Evolutionary conservation across 2,888 invertebrate species (phyloP).

Genomic region (Melinaea menophilus): DNA sequence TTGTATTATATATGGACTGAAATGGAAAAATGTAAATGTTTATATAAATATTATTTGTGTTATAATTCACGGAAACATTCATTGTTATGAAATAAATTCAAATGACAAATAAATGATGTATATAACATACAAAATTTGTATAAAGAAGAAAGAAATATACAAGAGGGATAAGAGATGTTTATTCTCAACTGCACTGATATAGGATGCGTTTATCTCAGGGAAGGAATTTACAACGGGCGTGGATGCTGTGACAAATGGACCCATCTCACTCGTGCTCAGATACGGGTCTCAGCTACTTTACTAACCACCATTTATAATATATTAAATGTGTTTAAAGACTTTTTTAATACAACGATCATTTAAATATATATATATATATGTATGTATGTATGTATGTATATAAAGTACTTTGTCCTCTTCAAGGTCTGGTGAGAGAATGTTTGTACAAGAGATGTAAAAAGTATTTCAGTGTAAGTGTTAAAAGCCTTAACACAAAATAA

Average conservation of each 20-base stretch:
- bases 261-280: constrained; percentile 50
- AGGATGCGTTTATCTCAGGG: constrained; percentile 63
- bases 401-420: neutral
- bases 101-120: too few species aligned
- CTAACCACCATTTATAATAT: too few species aligned
- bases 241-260: constrained; percentile 71
- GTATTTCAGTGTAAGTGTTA: constrained; percentile 1
- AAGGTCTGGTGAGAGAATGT: neutral
- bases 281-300: constrained; percentile 30
- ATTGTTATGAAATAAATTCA: too few species aligned
- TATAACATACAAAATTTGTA: constrained; percentile 2
- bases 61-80: too few species aligned
- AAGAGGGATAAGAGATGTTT: neutral
- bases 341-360: too few species aligned
- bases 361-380: neutral
- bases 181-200: constrained; percentile 36
- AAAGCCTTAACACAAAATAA: neutral
- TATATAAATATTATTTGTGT: too few species aligned
- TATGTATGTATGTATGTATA: neutral
- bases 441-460: neutral
- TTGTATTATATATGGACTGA: too few species aligned
- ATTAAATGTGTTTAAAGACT: too few species aligned
- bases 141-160: too few species aligned
- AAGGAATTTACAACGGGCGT: constrained; percentile 70
- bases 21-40: too few species aligned